phyloP scores from a whole-genome alignment of 2,113 vertebrate genomes.

The Isurus oxyrinchus region DNA sequence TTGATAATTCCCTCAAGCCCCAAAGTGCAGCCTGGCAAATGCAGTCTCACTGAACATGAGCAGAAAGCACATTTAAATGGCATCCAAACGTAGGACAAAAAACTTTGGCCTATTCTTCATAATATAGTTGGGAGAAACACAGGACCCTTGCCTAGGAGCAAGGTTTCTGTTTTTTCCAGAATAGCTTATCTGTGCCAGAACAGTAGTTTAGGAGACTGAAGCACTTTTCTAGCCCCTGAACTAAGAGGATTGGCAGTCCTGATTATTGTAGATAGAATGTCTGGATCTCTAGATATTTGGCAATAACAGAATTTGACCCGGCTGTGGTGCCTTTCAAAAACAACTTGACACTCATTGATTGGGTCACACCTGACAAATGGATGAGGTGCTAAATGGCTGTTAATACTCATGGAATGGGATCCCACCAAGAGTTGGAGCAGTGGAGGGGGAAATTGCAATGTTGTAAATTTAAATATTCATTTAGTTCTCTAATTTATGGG shows the following conservation, averaged over 20 bases:
- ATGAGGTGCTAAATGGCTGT: neutral
- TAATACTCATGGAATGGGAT: neutral
- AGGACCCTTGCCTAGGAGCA: neutral
- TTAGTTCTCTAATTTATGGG: neutral
- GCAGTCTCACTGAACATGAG: neutral
- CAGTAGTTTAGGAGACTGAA: neutral
- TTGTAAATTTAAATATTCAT: neutral
- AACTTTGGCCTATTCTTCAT: neutral
- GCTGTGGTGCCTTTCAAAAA: neutral
- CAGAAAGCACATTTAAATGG: neutral
- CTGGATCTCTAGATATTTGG: neutral
- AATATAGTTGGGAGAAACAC: neutral
- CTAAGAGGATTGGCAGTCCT: too few species aligned
- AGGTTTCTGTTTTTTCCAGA: neutral
- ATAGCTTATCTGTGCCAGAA: neutral
- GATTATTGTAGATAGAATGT: neutral
- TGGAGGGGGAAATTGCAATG: neutral
- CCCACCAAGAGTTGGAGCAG: neutral
- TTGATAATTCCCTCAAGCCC: neutral
- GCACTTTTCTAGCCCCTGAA: neutral
- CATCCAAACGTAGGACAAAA: neutral
- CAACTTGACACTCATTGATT: neutral
- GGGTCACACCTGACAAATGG: neutral
- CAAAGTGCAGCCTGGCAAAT: neutral
- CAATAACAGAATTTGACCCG: neutral